A percentile compares a stretch with the other conserved stretches of the same genome.
phyloP scores from a whole-genome alignment of 2,797 vertebrate species.

The Pagetopsis macropterus region DNA sequence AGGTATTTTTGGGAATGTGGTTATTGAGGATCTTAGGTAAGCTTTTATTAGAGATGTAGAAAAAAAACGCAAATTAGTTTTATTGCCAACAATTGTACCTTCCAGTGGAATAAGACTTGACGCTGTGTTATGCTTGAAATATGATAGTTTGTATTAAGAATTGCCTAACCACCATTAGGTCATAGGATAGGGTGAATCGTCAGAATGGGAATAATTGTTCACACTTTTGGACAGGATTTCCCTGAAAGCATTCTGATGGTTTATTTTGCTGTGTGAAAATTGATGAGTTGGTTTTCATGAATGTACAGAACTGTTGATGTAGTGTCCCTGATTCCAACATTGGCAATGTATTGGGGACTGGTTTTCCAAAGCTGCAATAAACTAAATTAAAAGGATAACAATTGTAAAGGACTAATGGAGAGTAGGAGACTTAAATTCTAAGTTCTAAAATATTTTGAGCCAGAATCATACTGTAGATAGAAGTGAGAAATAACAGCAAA shows the following conservation, averaged over 20 bases:
- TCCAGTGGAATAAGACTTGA: background rate
- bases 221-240: background rate
- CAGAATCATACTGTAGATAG: background rate
- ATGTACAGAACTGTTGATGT: background rate
- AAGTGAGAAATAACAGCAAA: background rate
- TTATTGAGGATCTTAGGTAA: background rate
- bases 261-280: conserved; percentile 5
- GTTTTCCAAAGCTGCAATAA: background rate
- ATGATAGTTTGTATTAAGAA: background rate
- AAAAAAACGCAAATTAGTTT: conserved; percentile 17
- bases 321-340: background rate
- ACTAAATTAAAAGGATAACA: too few relatives aligned
- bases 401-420: background rate
- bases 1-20: background rate
- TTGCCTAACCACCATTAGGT: background rate
- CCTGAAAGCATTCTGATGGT: background rate
- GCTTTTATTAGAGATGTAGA: background rate
- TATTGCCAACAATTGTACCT: background rate
- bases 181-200: background rate
- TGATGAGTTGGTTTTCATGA: background rate
- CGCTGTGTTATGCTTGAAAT: background rate
- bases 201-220: background rate
- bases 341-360: background rate
- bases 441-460: background rate
- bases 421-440: background rate